Evolutionary conservation across 2,888 invertebrate species (phyloP), one percentile per base, ranked within the genome.

Genomic region (Temnothorax rugatulus): DNA sequence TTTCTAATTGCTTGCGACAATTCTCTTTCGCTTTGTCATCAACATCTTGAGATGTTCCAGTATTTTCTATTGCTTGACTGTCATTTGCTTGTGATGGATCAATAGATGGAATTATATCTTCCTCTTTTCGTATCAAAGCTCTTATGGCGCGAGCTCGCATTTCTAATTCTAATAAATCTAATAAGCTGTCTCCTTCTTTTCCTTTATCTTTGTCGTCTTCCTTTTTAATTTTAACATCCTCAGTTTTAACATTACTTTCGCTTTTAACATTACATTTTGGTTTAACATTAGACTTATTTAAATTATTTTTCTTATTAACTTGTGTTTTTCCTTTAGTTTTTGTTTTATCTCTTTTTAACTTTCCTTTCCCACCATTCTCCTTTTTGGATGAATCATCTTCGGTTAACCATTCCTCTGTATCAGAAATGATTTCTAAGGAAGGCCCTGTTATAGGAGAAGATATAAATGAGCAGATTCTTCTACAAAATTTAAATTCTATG

Each of bases 131-230:
- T 84, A 95, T 95, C 88, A 96, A 94, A 44, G 96, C 95, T 89
- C 96, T 95, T 86, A 96, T 96, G 7, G 96, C 96, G 77, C 96
- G 93, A 0, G 96, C 96, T 90, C 96, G 95, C 96, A 96, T 96
- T 93, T 96, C 96, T 71, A 96, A 92, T 90, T 96, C 96, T 74
- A 96, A 91, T 47, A 96, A 93, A 92, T 96, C 96, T 86, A 96
- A 93, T 41, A 95, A 92, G 89, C 95, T 95, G 84, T 95, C 95
- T 0, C 95, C 95, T 83, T 95, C 94, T 81, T 95, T 94, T 81
- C 91, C 92, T 74, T 93, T 92, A 4, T 91, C 90, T 73, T 89
- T 91, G 9, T 89, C 89, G 18, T 89, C 90, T 69, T 94, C 93
- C 34, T 89, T 87, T 82, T 94, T 94, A 21, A 93, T 75, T 83